Evolutionary conservation across 1,140 invertebrate genomes (phyloP).

Genomic region (Apis dorsata): DNA sequence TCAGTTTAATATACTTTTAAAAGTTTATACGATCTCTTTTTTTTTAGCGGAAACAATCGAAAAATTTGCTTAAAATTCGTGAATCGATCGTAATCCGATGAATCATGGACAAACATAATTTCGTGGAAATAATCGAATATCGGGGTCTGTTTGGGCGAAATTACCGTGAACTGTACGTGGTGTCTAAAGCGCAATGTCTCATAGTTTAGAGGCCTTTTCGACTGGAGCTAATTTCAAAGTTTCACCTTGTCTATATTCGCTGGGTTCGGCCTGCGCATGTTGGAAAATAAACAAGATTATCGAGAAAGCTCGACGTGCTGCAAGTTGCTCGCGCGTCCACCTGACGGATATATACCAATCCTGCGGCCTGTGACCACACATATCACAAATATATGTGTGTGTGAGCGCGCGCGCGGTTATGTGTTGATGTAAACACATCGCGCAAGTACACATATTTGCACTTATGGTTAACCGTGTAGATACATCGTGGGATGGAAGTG

Average conservation of each 20-base stretch:
- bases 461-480: slow-evolving; percentile 30
- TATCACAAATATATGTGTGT: too few relatives aligned
- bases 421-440: slow-evolving; percentile 18
- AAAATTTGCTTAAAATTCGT: slow-evolving; percentile 28
- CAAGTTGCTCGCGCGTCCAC: slow-evolving; percentile 32
- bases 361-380: slow-evolving; percentile 14
- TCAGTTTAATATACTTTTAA: too few relatives aligned
- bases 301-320: slow-evolving; percentile 21
- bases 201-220: not conserved
- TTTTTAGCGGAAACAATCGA: not conserved
- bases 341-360: slow-evolving; percentile 49
- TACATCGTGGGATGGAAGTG: not conserved
- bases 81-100: not conserved
- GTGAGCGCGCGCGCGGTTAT: not conserved
- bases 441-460: slow-evolving; percentile 41
- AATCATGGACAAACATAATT: slow-evolving; percentile 19
- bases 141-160: slow-evolving; percentile 12
- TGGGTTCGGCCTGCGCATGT: not conserved
- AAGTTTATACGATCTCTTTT: too few relatives aligned
- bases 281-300: slow-evolving; percentile 59
- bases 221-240: slow-evolving; percentile 2
- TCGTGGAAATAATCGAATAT: not conserved
- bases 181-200: not conserved
- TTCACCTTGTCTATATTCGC: not conserved
- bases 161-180: not conserved